Evolutionary conservation across 2,797 vertebrate genomes (phyloP).

Genomic region (Garrulus glandarius): DNA sequence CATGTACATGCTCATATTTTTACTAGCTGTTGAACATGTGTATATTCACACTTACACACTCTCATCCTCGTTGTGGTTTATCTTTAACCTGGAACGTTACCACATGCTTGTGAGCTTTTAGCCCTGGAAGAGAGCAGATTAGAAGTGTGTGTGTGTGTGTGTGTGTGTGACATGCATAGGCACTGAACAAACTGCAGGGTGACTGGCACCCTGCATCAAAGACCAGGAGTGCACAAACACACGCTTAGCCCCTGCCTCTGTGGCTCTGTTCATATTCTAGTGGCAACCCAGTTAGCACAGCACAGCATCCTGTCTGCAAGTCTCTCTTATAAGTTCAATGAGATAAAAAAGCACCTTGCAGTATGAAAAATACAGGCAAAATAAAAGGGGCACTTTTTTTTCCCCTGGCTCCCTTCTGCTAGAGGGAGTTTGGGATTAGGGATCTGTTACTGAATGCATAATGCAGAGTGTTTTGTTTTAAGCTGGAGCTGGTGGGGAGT

Average conservation of each 20-base stretch:
- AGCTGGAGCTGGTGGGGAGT: not conserved
- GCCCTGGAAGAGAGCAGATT: not conserved
- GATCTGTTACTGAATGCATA: conserved; percentile 37
- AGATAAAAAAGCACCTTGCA: not conserved
- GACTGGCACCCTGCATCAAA: not conserved
- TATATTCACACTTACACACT: not conserved
- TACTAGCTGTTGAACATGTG: not conserved
- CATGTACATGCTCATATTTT: not conserved
- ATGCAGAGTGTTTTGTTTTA: conserved; percentile 26
- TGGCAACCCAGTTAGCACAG: not conserved
- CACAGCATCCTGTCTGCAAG: not conserved
- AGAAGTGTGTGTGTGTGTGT: not conserved
- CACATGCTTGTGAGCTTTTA: not conserved
- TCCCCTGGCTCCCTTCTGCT: not conserved
- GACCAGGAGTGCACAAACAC: not conserved
- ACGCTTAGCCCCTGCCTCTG: not conserved
- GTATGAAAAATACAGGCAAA: not conserved
- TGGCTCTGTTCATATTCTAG: conserved; percentile 6
- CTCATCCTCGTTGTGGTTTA: not conserved
- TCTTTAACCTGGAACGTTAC: not conserved
- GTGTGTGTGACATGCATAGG: not conserved
- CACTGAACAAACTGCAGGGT: not conserved
- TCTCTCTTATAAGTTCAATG: conserved; percentile 16
- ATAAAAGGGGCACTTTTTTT: not conserved
- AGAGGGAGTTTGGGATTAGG: conserved; percentile 13